Conservation (phyloP, 2,888 invertebrate genomes). For the Stramonita haemastoma region DNA sequence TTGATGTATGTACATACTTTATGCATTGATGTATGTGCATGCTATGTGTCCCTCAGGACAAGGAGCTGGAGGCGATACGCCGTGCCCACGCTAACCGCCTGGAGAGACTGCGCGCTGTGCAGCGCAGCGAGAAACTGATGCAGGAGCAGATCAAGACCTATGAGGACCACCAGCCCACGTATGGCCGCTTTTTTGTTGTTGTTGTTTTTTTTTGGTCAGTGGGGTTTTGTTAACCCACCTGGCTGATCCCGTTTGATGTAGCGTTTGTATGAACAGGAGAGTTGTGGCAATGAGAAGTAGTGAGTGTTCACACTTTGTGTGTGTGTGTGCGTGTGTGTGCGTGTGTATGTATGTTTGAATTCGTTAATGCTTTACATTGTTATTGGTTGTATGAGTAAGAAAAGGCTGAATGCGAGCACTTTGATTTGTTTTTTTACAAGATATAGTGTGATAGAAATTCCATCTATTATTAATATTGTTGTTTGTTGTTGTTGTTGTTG, state of each 20-base stretch:
- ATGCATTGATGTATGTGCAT: not conserved
- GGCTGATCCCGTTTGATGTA: no score
- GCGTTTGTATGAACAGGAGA: no score
- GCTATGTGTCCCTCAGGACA: constrained; percentile 55
- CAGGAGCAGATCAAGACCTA: constrained; percentile 71
- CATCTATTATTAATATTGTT: no score
- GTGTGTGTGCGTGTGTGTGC: not conserved
- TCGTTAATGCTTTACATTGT: not conserved
- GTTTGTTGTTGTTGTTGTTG: no score
- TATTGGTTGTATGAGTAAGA: no score
- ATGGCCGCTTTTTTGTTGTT: constrained; percentile 15
- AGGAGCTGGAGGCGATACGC: constrained; percentile 70
- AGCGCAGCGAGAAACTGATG: constrained; percentile 70
- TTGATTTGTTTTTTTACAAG: no score
- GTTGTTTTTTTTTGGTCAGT: no score
- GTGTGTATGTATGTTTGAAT: not conserved
- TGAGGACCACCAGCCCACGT: constrained; percentile 67
- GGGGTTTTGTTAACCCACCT: no score
- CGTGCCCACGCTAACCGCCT: constrained; percentile 71
- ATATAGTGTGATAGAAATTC: no score
- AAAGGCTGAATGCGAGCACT: no score
- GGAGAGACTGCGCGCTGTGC: constrained; percentile 69
- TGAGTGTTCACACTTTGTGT: not conserved
- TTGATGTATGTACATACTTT: no score
- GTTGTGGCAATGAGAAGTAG: no score